Base-by-base conservation (phyloP, 1,140 invertebrate species). In the Heterodera carotae region DNA sequence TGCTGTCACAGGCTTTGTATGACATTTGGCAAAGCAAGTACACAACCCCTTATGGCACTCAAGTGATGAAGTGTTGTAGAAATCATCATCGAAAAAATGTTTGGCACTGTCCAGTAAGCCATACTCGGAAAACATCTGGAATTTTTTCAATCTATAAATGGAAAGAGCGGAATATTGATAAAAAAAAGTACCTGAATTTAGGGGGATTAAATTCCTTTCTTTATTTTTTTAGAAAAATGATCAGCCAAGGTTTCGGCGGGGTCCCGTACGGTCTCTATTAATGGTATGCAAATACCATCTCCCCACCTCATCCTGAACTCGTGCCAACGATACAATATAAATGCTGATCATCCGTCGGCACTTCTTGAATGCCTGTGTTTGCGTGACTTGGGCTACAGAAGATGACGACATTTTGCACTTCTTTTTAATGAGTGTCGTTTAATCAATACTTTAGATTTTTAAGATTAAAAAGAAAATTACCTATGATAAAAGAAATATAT, bases 71-170 rank as follows among this genome's bases (percentile, higher is more conserved):
- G 53, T 1, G 59, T 77, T 39, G 59, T 69, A 77, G 36, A 77
- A 77, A 12, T 75, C 68, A 0, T 53, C 59, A 18, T 77, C 60
- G 18, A 72, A 59, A 56, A 74, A 74, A 5, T 33, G 12, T 15
- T 36, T n/a, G 34, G 31, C 22, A 6, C 53, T 34, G 18, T 33
- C 56, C 36, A 18, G 22, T 15, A 25, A 64, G 33, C 29, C 60
- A 22, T 56, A 69, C 7, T 34, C 33, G 7, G 64, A 56, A 75
- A 62, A 77, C 64, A 77, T 77, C 76, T 77, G 3, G 36, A 76
- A 75, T 4, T 29, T 73, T n/a, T n/a, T n/a, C 70, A 25, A 59
- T 43, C 39, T 43, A 43, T 43, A 43, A 43, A 43, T 8, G 12
- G 39, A 43, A 8, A 43, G 39, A 39, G 36, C 12, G 39, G 39